Evolutionary conservation across 2,888 invertebrate species (phyloP), one percentile per base, ranked within the genome.

Genomic region (Crocallis elinguaria): DNA sequence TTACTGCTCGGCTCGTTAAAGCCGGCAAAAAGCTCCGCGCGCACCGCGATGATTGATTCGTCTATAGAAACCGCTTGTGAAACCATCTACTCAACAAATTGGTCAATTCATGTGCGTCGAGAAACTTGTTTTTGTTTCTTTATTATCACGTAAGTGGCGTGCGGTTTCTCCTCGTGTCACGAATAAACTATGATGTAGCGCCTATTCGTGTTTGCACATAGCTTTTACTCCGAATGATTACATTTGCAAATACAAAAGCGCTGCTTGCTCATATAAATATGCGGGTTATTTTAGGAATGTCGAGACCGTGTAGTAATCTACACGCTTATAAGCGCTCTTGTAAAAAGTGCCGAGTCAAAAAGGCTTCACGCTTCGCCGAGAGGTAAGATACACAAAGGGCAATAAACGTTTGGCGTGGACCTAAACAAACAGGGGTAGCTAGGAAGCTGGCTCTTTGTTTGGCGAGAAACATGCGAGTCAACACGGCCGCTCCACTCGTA

Each of bases 391-490:
- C 83, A 89, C 88, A 89, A 88, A 86, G 88, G 86, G 86, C 87
- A 87, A 87, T 86, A 86, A 88, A 88, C 87, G 88, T 88, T 88
- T 80, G 85, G 81, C 77, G 78, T 79, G 84, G 87, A 81, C 90
- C 90, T 90, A 89, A 90, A 88, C 84, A 90, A 90, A 90, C 89
- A 90, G 76, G 89, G 88, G 90, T 88, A 88, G 89, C 88, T 87
- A 86, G 89, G 90, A 88, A 91, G 90, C 90, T 82, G 87, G 86
- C 75, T 74, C 84, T 82, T 83, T 89, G 88, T 90, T 90, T 90
- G 88, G 72, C 77, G 82, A 91, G 89, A 85, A 88, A 86, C 88
- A 87, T 83, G 75, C 82, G 82, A 85, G 88, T 88, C 84, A 89
- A 88, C 84, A 88, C 66, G 76, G 71, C 73, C 64, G 66, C 67